Evolutionary conservation across 2,888 invertebrate genomes (phyloP), one percentile per base, ranked within the genome.

Genomic region (Himalopsyche kuldschensis): DNA sequence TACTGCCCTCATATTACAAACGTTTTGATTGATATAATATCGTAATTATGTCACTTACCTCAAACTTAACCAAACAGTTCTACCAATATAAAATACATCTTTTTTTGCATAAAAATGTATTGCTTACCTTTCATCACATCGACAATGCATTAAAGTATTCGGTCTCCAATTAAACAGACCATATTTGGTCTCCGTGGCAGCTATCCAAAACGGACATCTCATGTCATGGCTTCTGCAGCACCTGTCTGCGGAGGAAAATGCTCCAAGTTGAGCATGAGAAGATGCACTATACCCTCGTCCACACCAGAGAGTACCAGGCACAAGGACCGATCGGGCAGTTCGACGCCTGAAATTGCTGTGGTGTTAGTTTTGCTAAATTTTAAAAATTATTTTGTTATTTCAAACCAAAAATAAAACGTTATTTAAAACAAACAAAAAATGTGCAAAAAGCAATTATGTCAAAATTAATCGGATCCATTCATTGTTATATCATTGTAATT

Each of bases 281-380:
- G 94, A 93, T 5, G 97, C 97, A 0, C 94, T 94, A 88, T 95
- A 95, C 1, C 98, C 98, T 87, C 95, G 95, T 31, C 98, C 98
- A 90, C 98, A 98, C 98, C 98, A 98, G 89, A 96, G 96, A 0
- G 98, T 98, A 78, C 97, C 97, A 0, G 97, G 97, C 77, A 97
- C 94, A 86, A 96, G 94, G 83, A 97, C 92, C 85, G 91, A 90
- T 31, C 92, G 90, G 69, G 77, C 48, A 8, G 76, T 78, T 46
- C 83, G 41, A 17, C 46, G 32, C 24, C 78, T 78, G 77, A 24
- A 69, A 69, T 69, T 69, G 24, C 69, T 69, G 69, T 4, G 69
- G 69, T 69, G 69, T 69, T 69, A 69, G 69, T 69, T 69, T 3
- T 41, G 15, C 41, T 41, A 41, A 15, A 0, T 41, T 1, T 41